Evolutionary conservation across 1,140 invertebrate genomes (phyloP), one percentile per base, ranked within the genome.

Genomic region (Calliopsis andreniformis): DNA sequence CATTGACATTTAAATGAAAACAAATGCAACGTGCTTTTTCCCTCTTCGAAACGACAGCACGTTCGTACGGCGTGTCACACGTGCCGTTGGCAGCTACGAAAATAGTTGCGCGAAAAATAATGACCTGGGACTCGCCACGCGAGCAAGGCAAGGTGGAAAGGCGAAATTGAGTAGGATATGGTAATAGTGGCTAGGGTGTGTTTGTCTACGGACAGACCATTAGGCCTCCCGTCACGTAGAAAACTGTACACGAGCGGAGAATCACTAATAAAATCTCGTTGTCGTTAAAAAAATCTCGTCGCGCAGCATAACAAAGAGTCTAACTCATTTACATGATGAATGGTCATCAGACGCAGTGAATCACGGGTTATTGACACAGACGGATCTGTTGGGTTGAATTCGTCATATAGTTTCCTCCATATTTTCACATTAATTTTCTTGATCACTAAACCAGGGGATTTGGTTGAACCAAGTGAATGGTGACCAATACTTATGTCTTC

Each of bases 61-160:
- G 84, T 86, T 85, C 77, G 81, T 76, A 76, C 69, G 64, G 77
- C 69, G 68, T 75, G 78, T 86, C 71, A 84, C 88, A 87, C 88
- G 87, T 80, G 84, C 78, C 80, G 79, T 56, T 69, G 77, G 84
- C 84, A 76, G 69, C 77, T 83, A 83, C 87, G 79, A 89, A 89
- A 89, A 91, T 89, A 88, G 87, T 89, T 80, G 69, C 81, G 83
- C 83, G 80, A 88, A 89, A 75, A 90, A 89, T 90, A 90, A 90
- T 89, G 88, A 90, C 86, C 85, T 82, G 84, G 78, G 80, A 73
- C 66, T 59, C 58, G 62, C 58, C 78, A 56, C 56, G 71, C 79
- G 78, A 59, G 70, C 55, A 25, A 53, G 56, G 81, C 69, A 39
- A 58, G 59, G 47, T 53, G 66, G 75, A 78, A 70, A 81, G 56